These are phyloP conservation scores for Gracilinanus agilis DNA, from an alignment of 2,113 vertebrate genomes.

Conservation along the genomic window DNA sequence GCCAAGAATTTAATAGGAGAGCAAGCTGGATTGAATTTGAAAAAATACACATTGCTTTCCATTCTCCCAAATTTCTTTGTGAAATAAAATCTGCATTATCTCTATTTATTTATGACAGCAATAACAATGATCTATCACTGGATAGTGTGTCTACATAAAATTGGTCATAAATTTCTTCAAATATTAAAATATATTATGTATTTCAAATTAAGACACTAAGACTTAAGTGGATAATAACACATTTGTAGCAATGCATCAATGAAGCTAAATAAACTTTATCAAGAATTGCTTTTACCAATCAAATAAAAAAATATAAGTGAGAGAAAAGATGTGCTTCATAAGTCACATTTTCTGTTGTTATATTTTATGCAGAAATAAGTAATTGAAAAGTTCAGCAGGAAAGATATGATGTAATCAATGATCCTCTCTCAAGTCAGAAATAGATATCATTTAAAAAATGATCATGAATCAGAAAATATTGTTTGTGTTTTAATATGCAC, in stretches of 20 bases:
- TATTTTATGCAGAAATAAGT: not conserved
- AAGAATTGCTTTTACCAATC: not conserved
- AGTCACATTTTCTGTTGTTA: not conserved
- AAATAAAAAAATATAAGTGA: not conserved
- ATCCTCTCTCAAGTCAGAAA: not conserved
- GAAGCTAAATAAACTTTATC: not conserved
- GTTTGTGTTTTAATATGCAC: too few relatives aligned
- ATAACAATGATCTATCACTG: not conserved
- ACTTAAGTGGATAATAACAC: not conserved
- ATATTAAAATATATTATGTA: not conserved
- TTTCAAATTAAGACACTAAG: not conserved
- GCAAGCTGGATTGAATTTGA: not conserved
- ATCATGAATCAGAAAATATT: not conserved
- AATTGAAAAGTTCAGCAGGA: not conserved
- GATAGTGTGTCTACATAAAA: not conserved
- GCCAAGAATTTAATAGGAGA: not conserved
- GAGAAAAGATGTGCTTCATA: not conserved
- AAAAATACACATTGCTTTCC: not conserved
- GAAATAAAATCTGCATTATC: not conserved
- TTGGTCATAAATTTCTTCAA: not conserved
- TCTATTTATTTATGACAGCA: not conserved
- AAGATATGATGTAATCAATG: not conserved
- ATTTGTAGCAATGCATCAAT: not conserved
- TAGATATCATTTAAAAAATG: not conserved
- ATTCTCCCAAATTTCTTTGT: not conserved